Percentiles rank a stretch among this genome's conserved stretches.
phyloP scores from a whole-genome alignment of 2,888 invertebrate genomes.

The Colletes collaris region DNA sequence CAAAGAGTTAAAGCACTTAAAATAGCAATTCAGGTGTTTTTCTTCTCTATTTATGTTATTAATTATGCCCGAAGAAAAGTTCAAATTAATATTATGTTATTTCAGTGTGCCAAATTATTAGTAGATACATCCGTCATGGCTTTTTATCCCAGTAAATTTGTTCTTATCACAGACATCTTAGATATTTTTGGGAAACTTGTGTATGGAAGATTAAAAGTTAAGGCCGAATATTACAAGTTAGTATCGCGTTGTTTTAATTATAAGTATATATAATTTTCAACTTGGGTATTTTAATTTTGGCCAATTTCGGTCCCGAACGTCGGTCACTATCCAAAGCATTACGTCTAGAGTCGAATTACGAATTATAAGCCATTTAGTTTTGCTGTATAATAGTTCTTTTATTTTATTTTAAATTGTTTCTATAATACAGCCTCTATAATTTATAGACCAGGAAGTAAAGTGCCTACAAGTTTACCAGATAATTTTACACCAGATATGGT shows the following conservation, averaged over 20 bases:
- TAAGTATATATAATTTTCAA: neutral
- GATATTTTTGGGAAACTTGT: slow-evolving; percentile 97
- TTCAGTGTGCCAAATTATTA: slow-evolving; percentile 95
- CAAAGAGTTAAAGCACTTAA: slow-evolving; percentile 97
- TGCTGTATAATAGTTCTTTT: too few relatives aligned
- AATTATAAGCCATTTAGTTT: too few relatives aligned
- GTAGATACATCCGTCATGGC: slow-evolving; percentile 94
- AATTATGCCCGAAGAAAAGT: neutral
- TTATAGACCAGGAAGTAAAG: slow-evolving; percentile 84
- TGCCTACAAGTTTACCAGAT: slow-evolving; percentile 84
- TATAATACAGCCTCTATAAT: too few relatives aligned
- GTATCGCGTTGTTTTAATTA: slow-evolving; percentile 61
- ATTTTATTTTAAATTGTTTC: neutral
- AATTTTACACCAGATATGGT: slow-evolving; percentile 92
- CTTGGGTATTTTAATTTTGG: slow-evolving; percentile 18
- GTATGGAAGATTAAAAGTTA: slow-evolving; percentile 91
- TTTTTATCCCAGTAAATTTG: slow-evolving; percentile 99
- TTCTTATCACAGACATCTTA: slow-evolving; percentile 96
- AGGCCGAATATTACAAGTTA: slow-evolving; percentile 87
- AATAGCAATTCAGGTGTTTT: slow-evolving; percentile 92
- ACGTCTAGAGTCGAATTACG: too few relatives aligned
- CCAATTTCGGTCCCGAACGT: too few relatives aligned
- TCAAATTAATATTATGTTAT: slow-evolving; percentile 52
- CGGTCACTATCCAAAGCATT: too few relatives aligned
- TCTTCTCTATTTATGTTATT: neutral